Conservation (phyloP, 2,888 invertebrate species). For the Blera fallax region DNA sequence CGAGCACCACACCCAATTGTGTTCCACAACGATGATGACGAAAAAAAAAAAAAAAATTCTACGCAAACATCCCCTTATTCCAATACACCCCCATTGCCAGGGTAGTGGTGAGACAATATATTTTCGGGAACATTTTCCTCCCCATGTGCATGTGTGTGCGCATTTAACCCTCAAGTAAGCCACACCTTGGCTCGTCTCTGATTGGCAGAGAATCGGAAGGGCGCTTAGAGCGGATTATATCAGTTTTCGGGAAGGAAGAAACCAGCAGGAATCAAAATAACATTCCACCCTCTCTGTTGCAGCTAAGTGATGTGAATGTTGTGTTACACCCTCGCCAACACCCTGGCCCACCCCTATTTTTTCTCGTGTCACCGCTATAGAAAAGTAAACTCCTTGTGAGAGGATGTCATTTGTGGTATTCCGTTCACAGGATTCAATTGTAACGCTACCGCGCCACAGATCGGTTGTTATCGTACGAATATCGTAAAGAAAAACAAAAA, state of each 20-base stretch:
- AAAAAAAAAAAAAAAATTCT: background rate
- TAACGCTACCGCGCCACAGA: constrained; percentile 81
- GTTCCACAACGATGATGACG: constrained; percentile 24
- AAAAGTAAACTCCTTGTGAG: constrained; percentile 34
- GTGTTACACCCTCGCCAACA: constrained; percentile 36
- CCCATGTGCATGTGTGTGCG: constrained; percentile 62
- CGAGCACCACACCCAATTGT: constrained; percentile 71
- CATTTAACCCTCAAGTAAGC: constrained; percentile 76
- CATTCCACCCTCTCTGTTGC: constrained; percentile 53
- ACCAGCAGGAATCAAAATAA: constrained; percentile 49
- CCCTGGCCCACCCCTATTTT: constrained; percentile 30
- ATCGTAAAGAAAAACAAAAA: constrained; percentile 21
- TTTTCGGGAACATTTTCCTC: constrained; percentile 67
- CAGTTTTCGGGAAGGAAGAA: constrained; percentile 74
- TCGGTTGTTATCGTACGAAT: constrained; percentile 79
- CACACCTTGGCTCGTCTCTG: constrained; percentile 80
- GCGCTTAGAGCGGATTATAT: constrained; percentile 79
- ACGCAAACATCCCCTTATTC: constrained; percentile 18
- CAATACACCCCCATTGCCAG: constrained; percentile 45
- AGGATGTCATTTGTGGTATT: constrained; percentile 73
- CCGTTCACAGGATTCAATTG: constrained; percentile 81
- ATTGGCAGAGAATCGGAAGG: constrained; percentile 79
- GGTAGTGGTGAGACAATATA: constrained; percentile 68
- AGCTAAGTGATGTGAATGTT: constrained; percentile 27
- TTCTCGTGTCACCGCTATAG: background rate